These are phyloP conservation scores for Drosophila mercatorum DNA, from an alignment of 2,888 invertebrate species.

Conservation along the genomic window DNA sequence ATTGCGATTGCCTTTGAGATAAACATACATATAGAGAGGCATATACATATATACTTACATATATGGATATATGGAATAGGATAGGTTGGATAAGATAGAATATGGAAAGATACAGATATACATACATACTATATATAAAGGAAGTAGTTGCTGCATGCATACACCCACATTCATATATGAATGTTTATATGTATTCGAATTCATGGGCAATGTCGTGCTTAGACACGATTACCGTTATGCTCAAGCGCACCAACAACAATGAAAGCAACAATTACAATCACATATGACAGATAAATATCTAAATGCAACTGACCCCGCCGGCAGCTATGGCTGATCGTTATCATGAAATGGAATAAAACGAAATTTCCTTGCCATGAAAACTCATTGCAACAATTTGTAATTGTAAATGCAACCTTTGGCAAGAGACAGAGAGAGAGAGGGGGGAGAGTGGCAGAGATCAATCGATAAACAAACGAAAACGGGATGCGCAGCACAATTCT, in stretches of 20 bases:
- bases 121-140: too few species aligned
- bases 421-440: neutral
- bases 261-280: slow-evolving; percentile 11
- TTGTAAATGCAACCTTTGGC: slow-evolving; percentile 60
- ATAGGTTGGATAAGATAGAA: neutral
- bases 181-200: slow-evolving; percentile 21
- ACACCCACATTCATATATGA: too few species aligned
- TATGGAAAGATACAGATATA: neutral
- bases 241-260: slow-evolving; percentile 60
- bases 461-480: neutral
- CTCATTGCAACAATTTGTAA: slow-evolving; percentile 58
- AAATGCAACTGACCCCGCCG: slow-evolving; percentile 51
- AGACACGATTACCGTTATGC: slow-evolving; percentile 76
- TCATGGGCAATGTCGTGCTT: slow-evolving; percentile 78
- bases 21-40: too few species aligned
- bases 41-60: too few species aligned
- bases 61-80: too few species aligned
- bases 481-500: too few species aligned
- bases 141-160: too few species aligned
- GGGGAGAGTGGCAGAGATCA: neutral
- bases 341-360: slow-evolving; percentile 62
- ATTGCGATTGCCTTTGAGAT: too few species aligned
- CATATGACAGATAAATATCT: slow-evolving; percentile 73
- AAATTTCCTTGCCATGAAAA: slow-evolving; percentile 64
- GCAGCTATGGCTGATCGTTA: slow-evolving; percentile 45